Evolutionary conservation across 2,888 invertebrate species (phyloP), one percentile per base, ranked within the genome.

Genomic region (Noctua janthe): DNA sequence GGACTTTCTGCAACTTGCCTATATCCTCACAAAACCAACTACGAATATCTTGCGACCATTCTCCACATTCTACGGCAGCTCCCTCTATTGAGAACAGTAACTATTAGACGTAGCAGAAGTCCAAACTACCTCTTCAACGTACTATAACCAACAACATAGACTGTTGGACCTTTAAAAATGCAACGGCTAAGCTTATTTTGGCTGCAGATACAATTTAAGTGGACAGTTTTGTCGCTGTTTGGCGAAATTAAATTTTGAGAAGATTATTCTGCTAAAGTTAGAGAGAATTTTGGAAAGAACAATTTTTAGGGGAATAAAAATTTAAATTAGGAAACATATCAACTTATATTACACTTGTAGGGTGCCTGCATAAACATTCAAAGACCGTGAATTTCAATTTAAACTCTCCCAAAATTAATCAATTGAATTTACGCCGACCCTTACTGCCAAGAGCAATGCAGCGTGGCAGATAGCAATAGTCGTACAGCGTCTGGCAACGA

Each of bases 21-120:
- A 0, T 29, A 0, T 15, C 2, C 1, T 62, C 54, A 47, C 71
- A 51, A 10, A 49, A 71, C 59, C 10, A 81, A 74, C 64, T 56
- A 62, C 72, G 15, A 82, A 87, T 87, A 78, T 80, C 83, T 77
- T 70, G 83, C 72, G 83, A 83, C 89, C 71, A 88, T 89, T 84
- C 76, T n/a, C 69, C 70, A 74, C 90, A 88, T 88, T 88, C 85
- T 76, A 82, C 72, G 6, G 59, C 13, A 49, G 73, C 78, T 74
- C 77, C 56, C 80, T 79, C 81, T 83, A 74, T 87, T 39, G 85
- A 83, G 82, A 77, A 81, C 64, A 35, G 35, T 64, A 64, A 64
- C 88, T 84, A 89, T 89, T 88, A 86, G 75, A 74, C 73, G 56
- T 72, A 47, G 39, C 56, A 49, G 78, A 69, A 83, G 80, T 79